Percentiles rank a stretch among this genome's conserved stretches.
Conservation (phyloP, 2,888 invertebrate species). For the Drosophila putrida region DNA sequence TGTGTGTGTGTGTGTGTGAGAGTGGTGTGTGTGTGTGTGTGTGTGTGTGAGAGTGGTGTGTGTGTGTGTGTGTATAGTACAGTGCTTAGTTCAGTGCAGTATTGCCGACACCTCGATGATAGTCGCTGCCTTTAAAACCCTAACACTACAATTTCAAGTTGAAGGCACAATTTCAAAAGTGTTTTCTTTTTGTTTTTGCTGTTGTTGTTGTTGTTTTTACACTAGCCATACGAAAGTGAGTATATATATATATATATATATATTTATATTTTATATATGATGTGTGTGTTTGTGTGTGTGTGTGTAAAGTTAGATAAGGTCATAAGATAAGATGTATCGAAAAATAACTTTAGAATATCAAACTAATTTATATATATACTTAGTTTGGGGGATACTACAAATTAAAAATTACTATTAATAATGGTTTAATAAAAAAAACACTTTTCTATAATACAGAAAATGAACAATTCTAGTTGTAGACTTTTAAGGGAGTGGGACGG, state of each 20-base stretch:
- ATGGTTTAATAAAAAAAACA: slow-evolving; percentile 7
- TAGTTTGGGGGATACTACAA: slow-evolving; percentile 28
- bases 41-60: neutral
- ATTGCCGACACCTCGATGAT: slow-evolving; percentile 22
- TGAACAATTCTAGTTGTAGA: slow-evolving; percentile 34
- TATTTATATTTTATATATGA: slow-evolving; percentile 4
- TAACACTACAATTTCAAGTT: slow-evolving; percentile 68
- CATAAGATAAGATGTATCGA: slow-evolving; percentile 32
- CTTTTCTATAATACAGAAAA: slow-evolving; percentile 52
- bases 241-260: slow-evolving; percentile 11
- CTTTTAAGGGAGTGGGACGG: slow-evolving; percentile 26
- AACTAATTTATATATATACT: slow-evolving; percentile 33
- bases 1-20: neutral
- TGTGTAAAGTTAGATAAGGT: slow-evolving; percentile 11
- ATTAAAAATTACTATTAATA: slow-evolving; percentile 10
- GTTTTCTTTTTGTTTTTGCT: slow-evolving; percentile 29
- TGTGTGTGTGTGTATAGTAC: slow-evolving; percentile 27
- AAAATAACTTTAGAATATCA: slow-evolving; percentile 41
- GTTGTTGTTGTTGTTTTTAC: slow-evolving; percentile 38
- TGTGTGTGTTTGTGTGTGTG: slow-evolving; percentile 6
- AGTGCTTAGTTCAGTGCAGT: slow-evolving; percentile 32
- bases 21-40: slow-evolving; percentile 17
- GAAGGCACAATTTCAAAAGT: slow-evolving; percentile 80
- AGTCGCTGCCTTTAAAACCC: slow-evolving; percentile 35
- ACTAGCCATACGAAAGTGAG: slow-evolving; percentile 51